Evolutionary conservation across 1,140 invertebrate species (phyloP), one percentile per base, ranked within the genome.

Genomic region (Drosophila azteca): DNA sequence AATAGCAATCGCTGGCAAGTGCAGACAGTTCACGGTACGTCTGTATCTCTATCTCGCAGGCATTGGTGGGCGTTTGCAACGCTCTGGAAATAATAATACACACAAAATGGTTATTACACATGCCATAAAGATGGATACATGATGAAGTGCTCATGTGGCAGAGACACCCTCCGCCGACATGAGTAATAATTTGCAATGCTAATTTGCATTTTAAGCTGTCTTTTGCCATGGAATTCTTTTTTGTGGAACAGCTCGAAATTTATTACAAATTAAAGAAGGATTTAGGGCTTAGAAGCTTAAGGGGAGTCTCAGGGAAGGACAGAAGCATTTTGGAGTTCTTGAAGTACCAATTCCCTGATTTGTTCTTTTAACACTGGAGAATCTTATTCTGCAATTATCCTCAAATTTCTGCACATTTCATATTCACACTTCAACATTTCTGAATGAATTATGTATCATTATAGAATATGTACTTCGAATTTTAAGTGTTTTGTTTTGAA

Each of bases 51-150:
- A 39, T 39, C 35, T 39, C 9, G 11, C 9, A 11, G 35, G 11
- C 35, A 59, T 65, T 52, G 41, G 62, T 74, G 71, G 71, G 69
- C 52, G 72, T 66, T 66, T 81, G 45, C 54, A 67, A 55, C 43
- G 55, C 72, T 52, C 35, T 35, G 35, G 22, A 52, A 62, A 55
- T 76, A 68, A 76, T 76, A 59, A 57, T 51, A 61, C 20, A 45
- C 54, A 77, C 68, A 74, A 79, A 84, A 79, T 64, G 55, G 51
- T 72, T 63, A 68, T 72, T 83, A 45, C 59, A 20, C 44, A 45
- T 46, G 77, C 66, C 49, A 62, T 79, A 70, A 83, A 79, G 17
- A 43, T 61, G 61, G 57, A 66, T 79, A 79, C 41, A 79, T 74
- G 70, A 82, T 70, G 59, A 55, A 68, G 73, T 69, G 55, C 53